Base-by-base conservation (phyloP, 1,140 invertebrate genomes). In the Drosophila santomea region DNA sequence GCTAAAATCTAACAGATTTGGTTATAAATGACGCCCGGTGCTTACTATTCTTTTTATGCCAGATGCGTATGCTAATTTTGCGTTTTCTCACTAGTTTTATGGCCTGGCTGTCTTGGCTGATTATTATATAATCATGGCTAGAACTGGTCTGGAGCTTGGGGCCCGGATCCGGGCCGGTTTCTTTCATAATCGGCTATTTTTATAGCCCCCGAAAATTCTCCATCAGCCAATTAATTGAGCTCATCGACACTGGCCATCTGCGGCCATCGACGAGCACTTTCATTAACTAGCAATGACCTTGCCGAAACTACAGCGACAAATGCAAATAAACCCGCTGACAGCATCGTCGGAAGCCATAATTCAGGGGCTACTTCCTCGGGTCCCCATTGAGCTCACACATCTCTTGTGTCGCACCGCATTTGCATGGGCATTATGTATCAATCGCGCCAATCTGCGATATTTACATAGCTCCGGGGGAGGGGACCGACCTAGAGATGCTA, bases 31-130 rank as follows among this genome's bases (percentile, higher is more conserved):
- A 50, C 54, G 56, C 52, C 61, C 45, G 60, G 56, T 71, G 60
- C 56, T 44, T 36, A 35, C 45, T 50, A 43, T 41, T 67, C 32
- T 38, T 62, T 47, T 47, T 77, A 79, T 71, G 78, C 47, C 59
- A 56, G 83, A 38, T 86, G 82, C 79, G 74, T 86, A 86, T 86
- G 82, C 66, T 88, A 86, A 86, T 86, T 86, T 72, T 36, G 68
- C 62, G 45, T 86, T 81, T 86, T 86, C 68, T 85, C 57, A 69
- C 77, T 84, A 78, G 57, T 73, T 81, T 81, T 81, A 81, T 81
- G 67, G 52, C 64, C 54, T 28, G 52, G 61, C 54, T 28, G 48
- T 60, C 72, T 52, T 74, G 41, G 60, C 69, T 64, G 74, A 78
- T 78, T 86, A 78, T 86, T 86, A 86, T 86, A 82, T 86, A 88